Percentiles rank a stretch among this genome's conserved stretches.
These are phyloP conservation scores for Acipenser transmontanus DNA, from an alignment of 2,797 vertebrate genomes.

Conservation along the genomic window DNA sequence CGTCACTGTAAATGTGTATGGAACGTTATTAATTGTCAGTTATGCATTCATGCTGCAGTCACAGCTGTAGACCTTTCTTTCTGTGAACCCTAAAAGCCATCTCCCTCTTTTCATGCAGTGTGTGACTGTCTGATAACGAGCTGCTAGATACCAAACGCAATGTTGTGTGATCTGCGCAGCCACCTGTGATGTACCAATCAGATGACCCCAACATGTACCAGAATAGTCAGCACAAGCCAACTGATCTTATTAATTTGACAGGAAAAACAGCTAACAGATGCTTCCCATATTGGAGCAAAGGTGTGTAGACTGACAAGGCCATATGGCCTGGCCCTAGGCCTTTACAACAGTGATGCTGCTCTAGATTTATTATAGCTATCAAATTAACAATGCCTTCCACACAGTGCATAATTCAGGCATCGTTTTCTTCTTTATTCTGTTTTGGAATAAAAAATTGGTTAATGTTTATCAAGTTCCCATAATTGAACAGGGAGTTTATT, in stretches of 20 bases:
- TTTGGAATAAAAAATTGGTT: too few species aligned
- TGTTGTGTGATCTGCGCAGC: background rate
- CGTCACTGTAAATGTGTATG: too few species aligned
- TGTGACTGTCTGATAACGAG: too few species aligned
- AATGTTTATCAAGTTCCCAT: too few species aligned
- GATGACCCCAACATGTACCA: background rate
- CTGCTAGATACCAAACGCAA: too few species aligned
- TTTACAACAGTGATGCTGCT: background rate
- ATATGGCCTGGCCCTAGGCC: background rate
- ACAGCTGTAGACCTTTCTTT: too few species aligned
- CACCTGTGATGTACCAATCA: background rate
- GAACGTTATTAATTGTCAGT: too few species aligned
- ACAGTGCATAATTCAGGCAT: background rate
- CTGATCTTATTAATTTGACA: slow-evolving; percentile 7
- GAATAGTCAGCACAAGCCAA: background rate
- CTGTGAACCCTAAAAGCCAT: too few species aligned
- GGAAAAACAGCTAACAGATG: slow-evolving; percentile 3
- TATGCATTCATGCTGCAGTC: too few species aligned
- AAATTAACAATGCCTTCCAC: background rate
- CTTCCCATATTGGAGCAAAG: background rate
- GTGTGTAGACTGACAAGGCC: slow-evolving; percentile 1
- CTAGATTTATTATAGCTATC: background rate
- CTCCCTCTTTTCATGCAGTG: too few species aligned
- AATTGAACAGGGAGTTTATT: too few species aligned
- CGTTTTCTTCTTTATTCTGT: background rate